phyloP scores from a whole-genome alignment of 2,888 invertebrate genomes.

The Cynaeus angustus region DNA sequence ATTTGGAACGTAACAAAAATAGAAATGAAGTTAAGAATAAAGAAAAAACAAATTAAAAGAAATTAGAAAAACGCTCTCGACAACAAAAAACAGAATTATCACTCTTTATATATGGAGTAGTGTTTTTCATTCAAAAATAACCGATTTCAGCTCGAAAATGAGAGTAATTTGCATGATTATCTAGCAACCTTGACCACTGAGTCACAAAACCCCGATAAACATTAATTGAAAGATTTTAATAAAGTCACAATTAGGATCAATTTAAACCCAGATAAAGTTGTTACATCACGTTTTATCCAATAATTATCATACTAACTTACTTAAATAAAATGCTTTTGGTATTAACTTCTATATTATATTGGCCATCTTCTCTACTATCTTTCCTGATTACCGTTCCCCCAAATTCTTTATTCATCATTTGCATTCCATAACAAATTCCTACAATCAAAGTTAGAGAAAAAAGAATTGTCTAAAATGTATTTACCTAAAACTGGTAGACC shows the following conservation, averaged over 20 bases:
- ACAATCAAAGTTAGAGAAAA: conserved; percentile 55
- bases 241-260: conserved; percentile 2
- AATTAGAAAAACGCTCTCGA: no score
- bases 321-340: conserved; percentile 92
- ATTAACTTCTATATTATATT: conserved; percentile 92
- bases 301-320: conserved; percentile 74
- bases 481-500: conserved; percentile 92
- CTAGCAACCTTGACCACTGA: not conserved
- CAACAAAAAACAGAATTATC: no score
- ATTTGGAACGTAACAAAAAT: no score
- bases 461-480: not conserved
- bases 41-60: no score
- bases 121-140: no score
- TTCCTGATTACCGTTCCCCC: conserved; percentile 93
- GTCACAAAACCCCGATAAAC: not conserved
- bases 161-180: not conserved
- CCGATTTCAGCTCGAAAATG: no score
- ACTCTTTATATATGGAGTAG: no score
- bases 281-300: conserved; percentile 14
- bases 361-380: conserved; percentile 94
- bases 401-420: conserved; percentile 98
- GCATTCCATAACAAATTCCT: conserved; percentile 99
- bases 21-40: no score
- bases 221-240: not conserved
- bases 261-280: conserved; percentile 1